Conservation (phyloP, 2,797 vertebrate genomes). For the Sebastes goodei region DNA sequence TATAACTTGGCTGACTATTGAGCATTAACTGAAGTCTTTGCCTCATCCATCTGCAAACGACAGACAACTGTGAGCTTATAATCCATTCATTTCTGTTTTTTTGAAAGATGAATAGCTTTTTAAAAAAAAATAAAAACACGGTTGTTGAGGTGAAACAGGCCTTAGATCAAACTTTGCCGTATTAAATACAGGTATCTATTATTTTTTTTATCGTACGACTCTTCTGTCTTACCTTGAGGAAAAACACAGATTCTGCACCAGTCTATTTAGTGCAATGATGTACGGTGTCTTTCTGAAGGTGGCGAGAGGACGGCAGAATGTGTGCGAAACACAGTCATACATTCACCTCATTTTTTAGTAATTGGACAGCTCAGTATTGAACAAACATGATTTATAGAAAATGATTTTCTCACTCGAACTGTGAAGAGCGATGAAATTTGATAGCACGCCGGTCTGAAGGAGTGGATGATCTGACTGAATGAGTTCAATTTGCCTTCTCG, state of each 20-base stretch:
- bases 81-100: constrained; percentile 7
- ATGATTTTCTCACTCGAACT: constrained; percentile 43
- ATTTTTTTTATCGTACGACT: neutral
- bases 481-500: constrained; percentile 48
- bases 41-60: neutral
- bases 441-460: constrained; percentile 30
- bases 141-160: neutral
- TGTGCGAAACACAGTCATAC: neutral
- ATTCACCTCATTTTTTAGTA: constrained; percentile 38
- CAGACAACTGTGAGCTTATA: neutral
- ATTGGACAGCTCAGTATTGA: constrained; percentile 47
- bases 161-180: neutral
- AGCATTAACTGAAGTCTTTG: neutral
- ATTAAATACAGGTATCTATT: neutral
- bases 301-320: neutral
- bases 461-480: constrained; percentile 32
- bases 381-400: constrained; percentile 63
- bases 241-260: neutral
- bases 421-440: constrained; percentile 43
- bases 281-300: neutral
- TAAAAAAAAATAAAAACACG: neutral
- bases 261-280: neutral
- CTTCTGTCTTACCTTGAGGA: neutral
- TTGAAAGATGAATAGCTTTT: neutral
- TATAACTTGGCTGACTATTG: neutral